Percentiles rank a stretch among this genome's conserved stretches.
These are phyloP conservation scores for Pyxicephalus adspersus DNA, from an alignment of 2,113 vertebrate species.

Conservation along the genomic window DNA sequence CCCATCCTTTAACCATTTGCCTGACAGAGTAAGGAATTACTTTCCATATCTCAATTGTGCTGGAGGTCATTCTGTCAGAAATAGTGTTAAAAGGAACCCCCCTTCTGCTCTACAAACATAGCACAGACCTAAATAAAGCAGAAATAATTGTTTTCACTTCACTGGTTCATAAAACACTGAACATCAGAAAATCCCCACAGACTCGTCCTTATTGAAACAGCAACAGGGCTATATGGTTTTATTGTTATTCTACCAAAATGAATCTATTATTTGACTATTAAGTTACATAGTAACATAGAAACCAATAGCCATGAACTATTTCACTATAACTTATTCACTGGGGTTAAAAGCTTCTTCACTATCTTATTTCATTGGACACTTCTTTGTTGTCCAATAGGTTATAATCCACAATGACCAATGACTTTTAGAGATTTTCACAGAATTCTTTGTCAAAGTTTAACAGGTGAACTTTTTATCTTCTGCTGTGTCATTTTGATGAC, in stretches of 20 bases:
- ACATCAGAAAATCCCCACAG: conserved; percentile 38
- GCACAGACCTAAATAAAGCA: conserved; percentile 50
- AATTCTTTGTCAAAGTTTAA: no score
- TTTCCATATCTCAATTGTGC: background rate
- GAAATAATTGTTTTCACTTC: conserved; percentile 41
- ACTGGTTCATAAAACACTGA: conserved; percentile 46
- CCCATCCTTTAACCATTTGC: conserved; percentile 36
- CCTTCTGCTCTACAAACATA: conserved; percentile 17
- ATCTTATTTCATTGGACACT: no score
- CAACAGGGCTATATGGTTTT: conserved; percentile 23
- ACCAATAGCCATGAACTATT: conserved; percentile 13
- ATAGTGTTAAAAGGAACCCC: conserved; percentile 42
- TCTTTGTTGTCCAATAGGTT: no score
- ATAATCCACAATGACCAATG: no score
- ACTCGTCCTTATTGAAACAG: conserved; percentile 37
- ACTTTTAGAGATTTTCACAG: no score
- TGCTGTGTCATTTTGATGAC: no score
- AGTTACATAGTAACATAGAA: background rate
- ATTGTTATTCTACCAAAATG: conserved; percentile 32
- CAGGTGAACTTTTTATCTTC: no score
- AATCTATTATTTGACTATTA: conserved; percentile 37
- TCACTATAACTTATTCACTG: conserved; percentile 1
- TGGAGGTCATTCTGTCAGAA: conserved; percentile 5
- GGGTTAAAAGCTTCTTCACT: background rate
- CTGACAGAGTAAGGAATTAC: background rate